These are phyloP conservation scores for Unio delphinus DNA, from an alignment of 2,888 invertebrate genomes.

Conservation along the genomic window DNA sequence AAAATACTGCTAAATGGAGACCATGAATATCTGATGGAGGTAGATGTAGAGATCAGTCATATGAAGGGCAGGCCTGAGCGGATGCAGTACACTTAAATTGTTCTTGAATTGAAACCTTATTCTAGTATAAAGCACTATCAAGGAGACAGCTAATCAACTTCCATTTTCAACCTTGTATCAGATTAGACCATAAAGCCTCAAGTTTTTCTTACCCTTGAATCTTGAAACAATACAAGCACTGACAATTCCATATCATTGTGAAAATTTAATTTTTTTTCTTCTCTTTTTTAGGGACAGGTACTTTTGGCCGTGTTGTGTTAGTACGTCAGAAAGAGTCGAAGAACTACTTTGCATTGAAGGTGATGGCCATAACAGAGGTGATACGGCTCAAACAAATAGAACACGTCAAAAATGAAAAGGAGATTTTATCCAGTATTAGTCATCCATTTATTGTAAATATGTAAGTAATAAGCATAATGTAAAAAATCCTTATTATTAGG, in stretches of 20 bases:
- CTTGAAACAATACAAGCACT: too few relatives aligned
- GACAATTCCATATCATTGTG: neutral
- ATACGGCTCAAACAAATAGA: constrained; percentile 91
- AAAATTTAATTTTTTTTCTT: constrained; percentile 2
- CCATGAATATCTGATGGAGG: too few relatives aligned
- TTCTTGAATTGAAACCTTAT: too few relatives aligned
- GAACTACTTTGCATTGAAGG: constrained; percentile 86
- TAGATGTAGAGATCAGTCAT: too few relatives aligned
- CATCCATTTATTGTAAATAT: constrained; percentile 97
- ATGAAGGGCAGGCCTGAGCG: too few relatives aligned
- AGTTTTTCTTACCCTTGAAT: too few relatives aligned
- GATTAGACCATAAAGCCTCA: too few relatives aligned
- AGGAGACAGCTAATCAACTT: too few relatives aligned
- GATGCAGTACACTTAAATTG: too few relatives aligned
- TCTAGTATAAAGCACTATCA: too few relatives aligned
- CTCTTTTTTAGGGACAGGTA: constrained; percentile 81
- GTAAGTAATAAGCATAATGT: constrained; percentile 76
- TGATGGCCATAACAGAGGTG: constrained; percentile 92
- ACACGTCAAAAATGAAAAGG: constrained; percentile 97
- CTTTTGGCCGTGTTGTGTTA: constrained; percentile 94
- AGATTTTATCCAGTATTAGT: constrained; percentile 83
- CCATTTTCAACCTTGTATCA: too few relatives aligned
- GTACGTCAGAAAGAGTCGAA: constrained; percentile 79
- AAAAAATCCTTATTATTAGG: neutral
- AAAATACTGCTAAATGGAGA: too few relatives aligned